Evolutionary conservation across 2,113 vertebrate species (phyloP), one percentile per base, ranked within the genome.

Genomic region (Eurypyga helias): DNA sequence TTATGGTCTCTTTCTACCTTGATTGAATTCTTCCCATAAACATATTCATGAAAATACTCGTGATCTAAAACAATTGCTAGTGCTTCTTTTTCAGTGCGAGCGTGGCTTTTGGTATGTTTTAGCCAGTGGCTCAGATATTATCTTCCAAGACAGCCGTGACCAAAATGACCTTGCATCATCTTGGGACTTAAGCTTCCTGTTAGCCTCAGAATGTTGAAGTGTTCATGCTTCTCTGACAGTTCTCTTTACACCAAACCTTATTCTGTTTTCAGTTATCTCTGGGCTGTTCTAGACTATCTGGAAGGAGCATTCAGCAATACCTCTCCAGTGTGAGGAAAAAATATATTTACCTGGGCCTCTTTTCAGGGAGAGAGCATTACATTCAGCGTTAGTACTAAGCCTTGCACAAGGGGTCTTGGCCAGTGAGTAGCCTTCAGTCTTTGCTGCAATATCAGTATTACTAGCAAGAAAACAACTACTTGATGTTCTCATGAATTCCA

Each of bases 21-120:
- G 97, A 96, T 91, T 96, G 95, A 95, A 96, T 94, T 89, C 87
- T 83, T 76, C 81, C 92, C 66, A 79, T 95, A 95, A 96, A 96
- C 75, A 87, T 96, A 96, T 95, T 97, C 70, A 94, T 94, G 97
- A 89, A 90, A 96, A 94, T 26, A 51, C 71, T 83, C 0, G 0
- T 43, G 89, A 91, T 69, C 89, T 87, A 94, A 96, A 95, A 96
- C 96, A 97, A 96, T 96, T 77, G 83, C 54, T 23, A 21, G 62
- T 14, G 17, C 89, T 82, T 64, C 6, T 5, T 45, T 87, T 70
- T 65, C 51, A 89, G 69, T 9, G 24, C 0, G 4, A 57, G 48
- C 55, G 33, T 34, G 60, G 61, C 29, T 84, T 76, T 41, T 41
- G 60, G 51, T 17, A 26, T 29, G 72, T 45, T 82, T 83, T 33